Conservation (phyloP, 2,113 vertebrate species). For the Zosterops pallidus region DNA sequence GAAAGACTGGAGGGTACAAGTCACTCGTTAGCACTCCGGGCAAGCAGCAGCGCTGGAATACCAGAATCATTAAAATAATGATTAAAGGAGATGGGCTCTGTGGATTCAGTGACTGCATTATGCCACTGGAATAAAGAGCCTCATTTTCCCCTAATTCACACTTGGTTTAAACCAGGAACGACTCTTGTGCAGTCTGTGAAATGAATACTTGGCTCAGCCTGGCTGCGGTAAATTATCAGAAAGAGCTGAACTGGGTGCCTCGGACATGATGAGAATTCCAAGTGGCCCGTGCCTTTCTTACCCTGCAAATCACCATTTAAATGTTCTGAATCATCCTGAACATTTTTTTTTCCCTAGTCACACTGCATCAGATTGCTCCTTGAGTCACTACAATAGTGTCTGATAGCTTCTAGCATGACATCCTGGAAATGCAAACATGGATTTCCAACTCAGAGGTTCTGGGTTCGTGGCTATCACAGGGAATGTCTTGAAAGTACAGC, state of each 20-base stretch:
- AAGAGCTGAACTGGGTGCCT: slow-evolving; percentile 23
- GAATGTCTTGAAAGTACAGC: not conserved
- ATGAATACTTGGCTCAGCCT: slow-evolving; percentile 24
- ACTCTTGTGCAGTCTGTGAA: slow-evolving; percentile 29
- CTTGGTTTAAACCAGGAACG: slow-evolving; percentile 9
- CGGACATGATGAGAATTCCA: slow-evolving; percentile 56
- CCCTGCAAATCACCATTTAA: slow-evolving; percentile 47
- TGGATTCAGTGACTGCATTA: not conserved
- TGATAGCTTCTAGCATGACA: not conserved
- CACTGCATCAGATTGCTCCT: slow-evolving; percentile 26
- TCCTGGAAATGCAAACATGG: not conserved
- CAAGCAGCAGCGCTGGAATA: not conserved
- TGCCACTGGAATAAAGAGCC: not conserved
- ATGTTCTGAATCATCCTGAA: slow-evolving; percentile 1
- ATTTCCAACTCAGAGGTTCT: not conserved
- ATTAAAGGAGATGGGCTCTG: not conserved
- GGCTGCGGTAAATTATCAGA: slow-evolving; percentile 32
- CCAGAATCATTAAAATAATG: not conserved
- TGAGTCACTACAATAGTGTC: not conserved
- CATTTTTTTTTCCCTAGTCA: not conserved
- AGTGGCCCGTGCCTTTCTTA: not conserved
- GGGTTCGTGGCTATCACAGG: not conserved
- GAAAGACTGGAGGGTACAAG: not conserved
- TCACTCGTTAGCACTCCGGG: not conserved
- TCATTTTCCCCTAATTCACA: slow-evolving; percentile 19